Percentiles rank a stretch among this genome's conserved stretches.
Evolutionary conservation across 2,888 invertebrate species (phyloP).

Genomic region (Argyra leucocephala): DNA sequence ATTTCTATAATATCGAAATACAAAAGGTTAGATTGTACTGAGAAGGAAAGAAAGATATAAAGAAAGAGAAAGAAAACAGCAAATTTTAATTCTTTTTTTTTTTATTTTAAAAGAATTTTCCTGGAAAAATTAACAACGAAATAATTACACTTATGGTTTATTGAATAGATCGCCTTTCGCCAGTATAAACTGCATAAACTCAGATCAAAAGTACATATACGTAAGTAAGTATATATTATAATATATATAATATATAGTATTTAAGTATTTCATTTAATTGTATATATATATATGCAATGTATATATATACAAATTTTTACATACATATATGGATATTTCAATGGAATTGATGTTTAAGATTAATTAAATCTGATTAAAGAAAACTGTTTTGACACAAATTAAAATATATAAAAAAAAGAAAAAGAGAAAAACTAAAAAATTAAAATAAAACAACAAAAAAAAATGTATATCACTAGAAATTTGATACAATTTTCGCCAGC

Average conservation of each 20-base stretch:
- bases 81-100: too few relatives aligned
- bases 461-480: background rate
- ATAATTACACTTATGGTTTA: background rate
- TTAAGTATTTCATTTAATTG: too few relatives aligned
- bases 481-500: constrained; percentile 2
- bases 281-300: too few relatives aligned
- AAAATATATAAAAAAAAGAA: background rate
- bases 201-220: background rate
- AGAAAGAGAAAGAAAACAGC: too few relatives aligned
- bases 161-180: background rate
- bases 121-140: background rate
- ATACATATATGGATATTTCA: background rate
- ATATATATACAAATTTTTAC: too few relatives aligned
- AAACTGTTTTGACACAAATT: constrained; percentile 3
- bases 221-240: too few relatives aligned
- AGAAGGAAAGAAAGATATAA: too few relatives aligned
- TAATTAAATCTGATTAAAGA: constrained; percentile 2
- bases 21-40: too few relatives aligned
- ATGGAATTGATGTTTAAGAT: constrained; percentile 3
- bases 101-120: background rate
- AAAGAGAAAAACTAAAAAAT: too few relatives aligned
- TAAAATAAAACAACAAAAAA: background rate
- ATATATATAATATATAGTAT: too few relatives aligned
- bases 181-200: background rate
- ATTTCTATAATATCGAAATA: too few relatives aligned